Base-by-base conservation (phyloP, 2,113 vertebrate genomes). In the Paedocypris sp. region DNA sequence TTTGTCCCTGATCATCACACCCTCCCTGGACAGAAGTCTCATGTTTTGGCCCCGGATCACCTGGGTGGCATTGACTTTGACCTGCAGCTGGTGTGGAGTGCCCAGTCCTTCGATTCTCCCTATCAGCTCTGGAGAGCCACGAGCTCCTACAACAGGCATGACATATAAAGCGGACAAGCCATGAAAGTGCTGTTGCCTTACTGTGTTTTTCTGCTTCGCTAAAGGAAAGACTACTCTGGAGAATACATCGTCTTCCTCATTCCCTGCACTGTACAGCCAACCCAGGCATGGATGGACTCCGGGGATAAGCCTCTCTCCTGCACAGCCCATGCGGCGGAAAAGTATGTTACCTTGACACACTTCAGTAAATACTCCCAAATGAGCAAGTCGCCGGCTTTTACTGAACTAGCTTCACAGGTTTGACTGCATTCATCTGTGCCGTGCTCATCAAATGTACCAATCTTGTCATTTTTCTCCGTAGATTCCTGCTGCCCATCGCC, bases 51-150 rank as follows among this genome's bases (percentile, higher is more conserved):
- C 2, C 95, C 95, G 0, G 92, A 97, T 70, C 95, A 98, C 75
- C 78, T 97, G 1, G 94, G 93, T 26, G 95, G 93, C 7, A 92
- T 99, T 0, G 88, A 95, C 49, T 98, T 99, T 50, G 90, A 93
- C 71, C 82, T 97, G 46, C 91, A 93, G 81, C 87, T 97, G 11
- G 78, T 98, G 15, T 99, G 95, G 95, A 98, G 94, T 0, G 90
- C 92, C 15, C 95, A 97, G 74, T 93, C 90, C 3, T 99, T 98
- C 0, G 95, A 99, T 70, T 98, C 94, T 0, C 95, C 95, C 0
- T 91, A 94, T 71, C 95, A 98, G 70, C 87, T 98, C 60, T 99
- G 95, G 95, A 89, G 93, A 69, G 93, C 94, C 11, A 98, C 93
- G 49, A 98, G 94, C 73, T 94, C 94, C 31, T 99, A 97, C 46